Conservation (phyloP, 37 sponge, comb jelly and placozoan species). For the Crambe crambe region DNA sequence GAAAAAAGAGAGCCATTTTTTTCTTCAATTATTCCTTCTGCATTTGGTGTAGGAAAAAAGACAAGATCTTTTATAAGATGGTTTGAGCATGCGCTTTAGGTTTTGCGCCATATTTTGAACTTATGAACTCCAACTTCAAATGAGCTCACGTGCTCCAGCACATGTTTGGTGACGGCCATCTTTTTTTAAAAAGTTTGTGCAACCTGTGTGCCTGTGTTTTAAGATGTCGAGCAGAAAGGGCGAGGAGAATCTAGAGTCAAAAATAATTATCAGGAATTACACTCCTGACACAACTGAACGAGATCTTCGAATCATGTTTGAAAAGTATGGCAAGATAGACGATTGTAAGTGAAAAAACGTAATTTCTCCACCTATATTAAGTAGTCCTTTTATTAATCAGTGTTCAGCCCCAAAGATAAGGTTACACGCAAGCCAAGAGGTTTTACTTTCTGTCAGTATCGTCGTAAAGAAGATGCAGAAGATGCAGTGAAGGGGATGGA, state of each 20-base stretch:
- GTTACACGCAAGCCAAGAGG: constrained; percentile 56
- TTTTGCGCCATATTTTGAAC: background rate
- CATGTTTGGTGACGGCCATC: too few species aligned
- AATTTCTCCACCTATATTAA: background rate
- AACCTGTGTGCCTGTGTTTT: too few species aligned
- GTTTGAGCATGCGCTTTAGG: too few species aligned
- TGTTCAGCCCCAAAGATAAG: constrained; percentile 53
- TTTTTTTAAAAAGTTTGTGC: background rate
- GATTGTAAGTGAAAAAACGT: constrained; percentile 50
- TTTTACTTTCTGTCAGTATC: constrained; percentile 62
- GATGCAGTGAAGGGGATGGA: constrained; percentile 65
- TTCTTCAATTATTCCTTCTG: background rate
- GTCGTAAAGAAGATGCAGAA: constrained; percentile 60
- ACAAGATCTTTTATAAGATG: too few species aligned
- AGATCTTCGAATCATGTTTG: constrained; percentile 65
- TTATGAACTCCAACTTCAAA: background rate
- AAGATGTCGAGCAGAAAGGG: constrained; percentile 5
- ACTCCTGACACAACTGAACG: constrained; percentile 35
- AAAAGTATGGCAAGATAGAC: constrained; percentile 71
- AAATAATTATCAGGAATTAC: constrained; percentile 69
- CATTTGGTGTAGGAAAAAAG: too few species aligned
- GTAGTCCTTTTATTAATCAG: constrained; percentile 11
- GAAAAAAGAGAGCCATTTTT: background rate
- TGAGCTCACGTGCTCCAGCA: too few species aligned
- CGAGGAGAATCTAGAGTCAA: constrained; percentile 27